Conservation (phyloP, 2,113 vertebrate species). For the Calidris pygmaea region DNA sequence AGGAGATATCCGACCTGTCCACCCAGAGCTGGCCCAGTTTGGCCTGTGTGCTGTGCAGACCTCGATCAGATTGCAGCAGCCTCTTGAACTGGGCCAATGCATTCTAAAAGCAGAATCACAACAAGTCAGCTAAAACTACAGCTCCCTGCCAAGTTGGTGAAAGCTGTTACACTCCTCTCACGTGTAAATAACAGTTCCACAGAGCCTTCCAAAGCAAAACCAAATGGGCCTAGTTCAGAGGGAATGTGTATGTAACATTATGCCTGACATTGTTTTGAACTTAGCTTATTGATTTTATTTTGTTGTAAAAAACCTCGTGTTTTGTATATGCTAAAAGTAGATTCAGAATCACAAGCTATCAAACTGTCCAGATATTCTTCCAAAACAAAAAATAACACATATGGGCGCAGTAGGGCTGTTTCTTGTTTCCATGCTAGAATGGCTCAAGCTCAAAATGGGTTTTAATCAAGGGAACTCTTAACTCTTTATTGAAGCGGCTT, state of each 20-base stretch:
- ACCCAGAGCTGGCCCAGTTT: background rate
- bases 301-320: background rate
- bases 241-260: background rate
- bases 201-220: background rate
- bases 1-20: background rate
- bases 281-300: background rate
- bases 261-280: background rate
- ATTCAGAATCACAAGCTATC: background rate
- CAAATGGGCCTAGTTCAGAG: background rate
- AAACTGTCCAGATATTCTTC: background rate
- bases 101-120: background rate
- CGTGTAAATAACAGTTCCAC: background rate
- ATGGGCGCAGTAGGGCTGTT: background rate
- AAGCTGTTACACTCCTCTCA: background rate
- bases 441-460: background rate
- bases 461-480: background rate
- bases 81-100: background rate
- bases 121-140: background rate
- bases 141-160: background rate
- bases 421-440: background rate
- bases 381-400: background rate
- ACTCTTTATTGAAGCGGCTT: background rate
- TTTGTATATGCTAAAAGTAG: background rate
- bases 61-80: background rate
- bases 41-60: background rate